phyloP scores from a whole-genome alignment of 1,140 invertebrate genomes.

The Diploscapter pachys region DNA sequence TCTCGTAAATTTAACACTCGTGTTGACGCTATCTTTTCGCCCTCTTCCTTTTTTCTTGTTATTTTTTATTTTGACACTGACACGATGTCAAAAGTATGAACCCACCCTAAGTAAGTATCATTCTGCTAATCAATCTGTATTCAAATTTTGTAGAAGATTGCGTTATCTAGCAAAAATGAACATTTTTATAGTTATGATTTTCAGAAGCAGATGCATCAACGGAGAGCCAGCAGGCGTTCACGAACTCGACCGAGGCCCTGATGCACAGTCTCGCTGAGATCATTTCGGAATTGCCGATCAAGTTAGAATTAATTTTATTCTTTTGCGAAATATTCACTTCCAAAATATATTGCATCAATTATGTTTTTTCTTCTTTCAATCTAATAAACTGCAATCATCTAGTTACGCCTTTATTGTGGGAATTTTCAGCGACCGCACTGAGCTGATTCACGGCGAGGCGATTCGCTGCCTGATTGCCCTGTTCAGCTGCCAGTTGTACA shows the following conservation, averaged over 20 bases:
- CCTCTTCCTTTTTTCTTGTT: no score
- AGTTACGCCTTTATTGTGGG: neutral
- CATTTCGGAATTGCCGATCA: no score
- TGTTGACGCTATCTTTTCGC: no score
- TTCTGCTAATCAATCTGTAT: constrained; percentile 10
- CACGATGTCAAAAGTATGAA: no score
- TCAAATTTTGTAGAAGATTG: neutral
- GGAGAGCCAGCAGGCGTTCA: no score
- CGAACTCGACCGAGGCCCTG: no score
- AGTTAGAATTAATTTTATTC: neutral
- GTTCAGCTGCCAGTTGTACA: constrained; percentile 66
- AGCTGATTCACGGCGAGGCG: constrained; percentile 69
- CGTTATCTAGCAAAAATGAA: neutral
- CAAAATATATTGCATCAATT: constrained; percentile 12
- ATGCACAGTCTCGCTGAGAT: no score
- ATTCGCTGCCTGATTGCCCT: constrained; percentile 62
- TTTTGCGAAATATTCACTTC: constrained; percentile 42
- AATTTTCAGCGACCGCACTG: constrained; percentile 76
- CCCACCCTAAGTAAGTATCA: constrained; percentile 4
- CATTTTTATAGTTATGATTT: neutral
- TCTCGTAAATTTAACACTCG: no score
- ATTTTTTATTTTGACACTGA: no score
- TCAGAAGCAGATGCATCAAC: no score
- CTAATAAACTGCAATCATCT: neutral
- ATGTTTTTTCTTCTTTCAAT: neutral